Conservation (phyloP, 2,113 vertebrate genomes). For the Herpailurus yagouaroundi region DNA sequence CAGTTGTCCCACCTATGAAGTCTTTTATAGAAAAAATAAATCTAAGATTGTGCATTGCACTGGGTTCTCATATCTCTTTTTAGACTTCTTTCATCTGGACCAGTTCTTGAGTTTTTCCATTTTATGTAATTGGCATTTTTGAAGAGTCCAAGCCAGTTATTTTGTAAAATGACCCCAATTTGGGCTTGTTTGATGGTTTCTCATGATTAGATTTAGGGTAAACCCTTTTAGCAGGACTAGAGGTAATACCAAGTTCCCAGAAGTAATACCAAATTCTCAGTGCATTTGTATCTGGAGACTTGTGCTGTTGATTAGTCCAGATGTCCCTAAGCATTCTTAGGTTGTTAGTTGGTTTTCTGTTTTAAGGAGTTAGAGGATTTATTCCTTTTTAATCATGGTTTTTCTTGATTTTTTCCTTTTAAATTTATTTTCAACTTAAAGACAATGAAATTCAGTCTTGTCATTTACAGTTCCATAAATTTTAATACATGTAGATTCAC, state of each 20-base stretch:
- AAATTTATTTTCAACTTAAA: background rate
- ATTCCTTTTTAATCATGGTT: background rate
- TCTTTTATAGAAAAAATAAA: background rate
- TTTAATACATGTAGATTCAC: background rate
- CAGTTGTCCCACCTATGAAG: background rate
- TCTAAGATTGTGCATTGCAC: background rate
- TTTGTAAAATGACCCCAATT: background rate
- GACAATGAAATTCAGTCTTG: background rate
- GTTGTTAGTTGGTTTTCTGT: background rate
- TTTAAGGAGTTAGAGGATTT: background rate
- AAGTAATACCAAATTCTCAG: background rate
- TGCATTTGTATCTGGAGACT: background rate
- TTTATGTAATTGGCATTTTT: constrained; percentile 6
- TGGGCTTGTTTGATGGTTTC: background rate
- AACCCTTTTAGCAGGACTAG: background rate
- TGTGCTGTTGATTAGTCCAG: background rate
- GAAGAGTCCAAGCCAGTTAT: background rate
- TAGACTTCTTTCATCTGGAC: background rate
- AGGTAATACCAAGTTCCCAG: background rate
- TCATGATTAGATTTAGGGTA: background rate
- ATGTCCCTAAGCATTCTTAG: background rate
- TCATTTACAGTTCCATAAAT: background rate
- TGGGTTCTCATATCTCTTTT: background rate
- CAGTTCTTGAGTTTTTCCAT: background rate
- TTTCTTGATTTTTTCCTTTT: background rate